Base-by-base conservation (phyloP, 2,888 invertebrate genomes). In the Caenorhabditis afra region DNA sequence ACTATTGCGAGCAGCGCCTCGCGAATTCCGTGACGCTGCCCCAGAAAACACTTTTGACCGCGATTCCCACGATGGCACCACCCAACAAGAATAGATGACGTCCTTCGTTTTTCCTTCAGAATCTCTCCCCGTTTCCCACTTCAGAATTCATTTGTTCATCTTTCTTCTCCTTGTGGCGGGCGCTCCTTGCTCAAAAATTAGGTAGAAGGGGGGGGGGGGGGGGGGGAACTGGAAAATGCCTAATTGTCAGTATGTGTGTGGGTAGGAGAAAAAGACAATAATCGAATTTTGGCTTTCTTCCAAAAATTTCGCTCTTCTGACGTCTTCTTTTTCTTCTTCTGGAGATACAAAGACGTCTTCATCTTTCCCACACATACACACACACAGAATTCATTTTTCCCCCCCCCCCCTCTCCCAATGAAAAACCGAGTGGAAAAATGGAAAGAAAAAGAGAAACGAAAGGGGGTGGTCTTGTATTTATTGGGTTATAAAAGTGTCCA, bases 401-500 rank as follows among this genome's bases (percentile, higher is more conserved):
- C n/a, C n/a, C n/a, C n/a, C n/a, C n/a, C n/a, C n/a, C n/a, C n/a
- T n/a, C n/a, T n/a, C n/a, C n/a, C n/a, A n/a, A 29, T 29, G 29
- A 29, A 50, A 39, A 50, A 22, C 44, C n/a, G n/a, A n/a, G 52
- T 23, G 7, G 52, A 52, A 35, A 41, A 12, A 16, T 16, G 18
- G 35, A 52, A 52, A 39, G 49, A 22, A 8, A 23, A 58, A 20
- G 16, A 37, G 18, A 29, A 41, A 29, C 29, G 35, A 45, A 22
- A 29, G 18, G 4, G 23, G 35, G 45, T 44, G 65, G 20, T 41
- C 35, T 29, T n/a, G 58, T 70, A 70, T 70, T 70, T 70, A 70
- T 70, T 70, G 70, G 70, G 70, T 70, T 70, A 70, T 70, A 70
- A 70, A 70, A 70, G 61, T 70, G 70, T 70, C 61, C 70, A 61